A percentile compares a stretch with the other conserved stretches of the same genome.
Evolutionary conservation across 2,888 invertebrate species (phyloP).

Genomic region (Drepana falcataria): DNA sequence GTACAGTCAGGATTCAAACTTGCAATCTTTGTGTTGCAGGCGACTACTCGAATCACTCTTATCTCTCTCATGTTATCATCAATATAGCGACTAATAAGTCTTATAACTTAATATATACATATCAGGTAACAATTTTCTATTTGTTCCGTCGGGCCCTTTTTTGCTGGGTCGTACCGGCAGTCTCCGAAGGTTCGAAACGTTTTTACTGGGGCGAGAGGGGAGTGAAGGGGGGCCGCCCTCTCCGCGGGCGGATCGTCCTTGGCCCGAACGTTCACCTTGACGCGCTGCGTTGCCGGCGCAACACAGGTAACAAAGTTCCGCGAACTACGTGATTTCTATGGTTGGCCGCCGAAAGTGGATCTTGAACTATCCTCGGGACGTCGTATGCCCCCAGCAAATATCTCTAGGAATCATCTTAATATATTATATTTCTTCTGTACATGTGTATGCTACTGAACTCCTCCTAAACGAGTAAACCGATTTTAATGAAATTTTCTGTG

Average conservation of each 20-base stretch:
- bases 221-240: slow-evolving; percentile 44
- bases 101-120: slow-evolving; percentile 51
- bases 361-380: slow-evolving; percentile 43
- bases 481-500: too few relatives aligned
- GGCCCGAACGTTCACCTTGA: slow-evolving; percentile 78
- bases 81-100: too few relatives aligned
- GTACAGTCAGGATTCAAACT: too few relatives aligned
- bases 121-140: slow-evolving; percentile 64
- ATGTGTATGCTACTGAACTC: too few relatives aligned
- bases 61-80: too few relatives aligned
- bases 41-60: too few relatives aligned
- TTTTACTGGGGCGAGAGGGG: slow-evolving; percentile 58
- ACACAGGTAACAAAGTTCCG: slow-evolving; percentile 78
- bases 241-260: slow-evolving; percentile 73
- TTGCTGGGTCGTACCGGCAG: slow-evolving; percentile 67
- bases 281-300: slow-evolving; percentile 67
- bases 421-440: too few relatives aligned
- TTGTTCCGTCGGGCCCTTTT: slow-evolving; percentile 74
- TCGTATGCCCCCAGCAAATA: slow-evolving; percentile 48
- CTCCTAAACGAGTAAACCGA: too few relatives aligned
- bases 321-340: slow-evolving; percentile 77
- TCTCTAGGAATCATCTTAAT: too few relatives aligned
- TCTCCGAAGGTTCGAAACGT: slow-evolving; percentile 65
- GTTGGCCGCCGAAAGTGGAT: slow-evolving; percentile 71
- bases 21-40: too few relatives aligned